Percentiles rank a stretch among this genome's conserved stretches.
These are phyloP conservation scores for Cyanoliseus patagonus DNA, from an alignment of 2,113 vertebrate species.

Conservation along the genomic window DNA sequence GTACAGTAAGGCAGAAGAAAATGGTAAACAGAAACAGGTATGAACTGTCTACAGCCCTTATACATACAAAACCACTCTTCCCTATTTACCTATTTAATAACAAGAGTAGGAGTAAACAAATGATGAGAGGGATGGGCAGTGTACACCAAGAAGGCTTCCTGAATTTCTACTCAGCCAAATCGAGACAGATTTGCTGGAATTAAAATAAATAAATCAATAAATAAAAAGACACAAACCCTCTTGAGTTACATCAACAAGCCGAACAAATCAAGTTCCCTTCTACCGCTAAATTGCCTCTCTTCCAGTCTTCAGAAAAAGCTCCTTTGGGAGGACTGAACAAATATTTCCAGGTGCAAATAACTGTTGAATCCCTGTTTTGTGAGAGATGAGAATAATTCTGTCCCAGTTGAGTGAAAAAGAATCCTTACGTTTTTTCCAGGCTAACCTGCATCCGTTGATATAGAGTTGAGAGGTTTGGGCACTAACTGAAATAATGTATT, in stretches of 20 bases:
- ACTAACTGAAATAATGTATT: neutral
- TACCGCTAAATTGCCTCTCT: neutral
- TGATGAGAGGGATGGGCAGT: neutral
- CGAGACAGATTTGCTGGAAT: neutral
- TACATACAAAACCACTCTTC: neutral
- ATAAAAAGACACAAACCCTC: neutral
- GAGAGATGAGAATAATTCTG: neutral
- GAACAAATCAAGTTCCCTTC: neutral
- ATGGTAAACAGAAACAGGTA: fast-evolving
- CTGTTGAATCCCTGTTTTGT: neutral
- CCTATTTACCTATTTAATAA: neutral
- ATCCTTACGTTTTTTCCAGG: neutral
- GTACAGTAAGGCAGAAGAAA: neutral
- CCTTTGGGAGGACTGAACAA: neutral
- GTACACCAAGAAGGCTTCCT: neutral
- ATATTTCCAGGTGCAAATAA: neutral
- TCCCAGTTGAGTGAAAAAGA: neutral
- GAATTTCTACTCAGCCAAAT: neutral
- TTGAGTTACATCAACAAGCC: neutral
- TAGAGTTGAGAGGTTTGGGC: neutral
- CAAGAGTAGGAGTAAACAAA: neutral
- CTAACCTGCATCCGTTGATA: neutral
- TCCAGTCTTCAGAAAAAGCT: neutral
- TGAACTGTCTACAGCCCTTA: neutral
- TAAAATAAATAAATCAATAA: neutral